phyloP scores from a whole-genome alignment of 2,113 vertebrate genomes.

The Misgurnus mizolepis region DNA sequence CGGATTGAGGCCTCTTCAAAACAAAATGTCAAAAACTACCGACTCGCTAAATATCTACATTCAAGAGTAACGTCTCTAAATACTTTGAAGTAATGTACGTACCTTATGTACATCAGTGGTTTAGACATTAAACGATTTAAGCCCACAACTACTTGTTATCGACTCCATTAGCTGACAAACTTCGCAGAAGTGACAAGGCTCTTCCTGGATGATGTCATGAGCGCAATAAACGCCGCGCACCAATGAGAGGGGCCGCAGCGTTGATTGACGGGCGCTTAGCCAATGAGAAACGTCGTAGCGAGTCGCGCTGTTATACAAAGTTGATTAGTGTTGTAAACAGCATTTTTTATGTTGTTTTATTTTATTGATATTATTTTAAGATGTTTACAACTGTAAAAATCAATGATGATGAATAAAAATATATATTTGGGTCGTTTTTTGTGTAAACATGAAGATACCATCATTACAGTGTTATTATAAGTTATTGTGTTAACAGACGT shows the following conservation, averaged over 20 bases:
- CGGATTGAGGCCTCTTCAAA: background rate
- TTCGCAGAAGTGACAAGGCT: constrained; percentile 62
- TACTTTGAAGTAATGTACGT: background rate
- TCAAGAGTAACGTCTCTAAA: background rate
- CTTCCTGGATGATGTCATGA: constrained; percentile 66
- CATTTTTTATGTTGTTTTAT: too few species aligned
- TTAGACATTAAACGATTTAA: constrained; percentile 22
- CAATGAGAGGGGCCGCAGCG: constrained; percentile 53
- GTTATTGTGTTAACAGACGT: background rate
- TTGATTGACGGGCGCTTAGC: constrained; percentile 47
- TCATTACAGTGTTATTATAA: background rate
- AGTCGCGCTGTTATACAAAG: background rate
- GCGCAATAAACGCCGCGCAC: constrained; percentile 2
- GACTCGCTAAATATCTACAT: background rate
- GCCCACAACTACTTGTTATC: constrained; percentile 55
- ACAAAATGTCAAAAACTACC: background rate
- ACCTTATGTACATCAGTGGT: constrained; percentile 32
- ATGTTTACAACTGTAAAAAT: too few species aligned
- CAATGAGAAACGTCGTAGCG: constrained; percentile 52
- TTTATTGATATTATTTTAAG: too few species aligned
- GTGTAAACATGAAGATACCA: background rate
- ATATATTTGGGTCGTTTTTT: background rate
- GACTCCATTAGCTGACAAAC: constrained; percentile 56
- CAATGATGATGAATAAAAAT: too few species aligned
- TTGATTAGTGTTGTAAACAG: too few species aligned